Conservation (phyloP, 1,140 invertebrate genomes). For the Drosophila nigromelanica region DNA sequence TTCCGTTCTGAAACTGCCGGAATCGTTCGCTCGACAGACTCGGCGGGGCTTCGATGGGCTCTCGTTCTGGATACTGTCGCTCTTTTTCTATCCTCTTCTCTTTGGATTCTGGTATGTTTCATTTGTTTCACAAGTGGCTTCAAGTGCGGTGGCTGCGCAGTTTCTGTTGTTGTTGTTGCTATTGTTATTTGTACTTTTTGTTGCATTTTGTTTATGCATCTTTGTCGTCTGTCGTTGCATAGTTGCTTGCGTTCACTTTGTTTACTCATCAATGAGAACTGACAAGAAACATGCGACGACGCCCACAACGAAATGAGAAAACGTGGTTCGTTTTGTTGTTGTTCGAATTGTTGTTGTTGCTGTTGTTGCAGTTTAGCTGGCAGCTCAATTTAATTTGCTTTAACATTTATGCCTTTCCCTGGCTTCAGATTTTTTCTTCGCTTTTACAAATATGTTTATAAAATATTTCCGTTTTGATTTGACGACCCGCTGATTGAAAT, state of each 20-base stretch:
- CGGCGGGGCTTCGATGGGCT: not conserved
- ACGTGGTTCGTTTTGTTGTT: conserved; percentile 4
- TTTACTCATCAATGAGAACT: conserved; percentile 77
- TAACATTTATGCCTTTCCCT: conserved; percentile 45
- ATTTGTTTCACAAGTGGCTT: conserved; percentile 61
- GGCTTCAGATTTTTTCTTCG: conserved; percentile 14
- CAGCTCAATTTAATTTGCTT: conserved; percentile 77
- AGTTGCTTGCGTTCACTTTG: conserved; percentile 59
- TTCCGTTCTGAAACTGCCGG: conserved; percentile 50
- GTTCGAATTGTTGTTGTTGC: conserved; percentile 21
- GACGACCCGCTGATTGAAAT: conserved; percentile 71
- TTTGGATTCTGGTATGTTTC: conserved; percentile 65
- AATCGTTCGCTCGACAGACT: conserved; percentile 35
- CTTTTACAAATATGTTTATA: conserved; percentile 72
- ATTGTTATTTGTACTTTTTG: conserved; percentile 61
- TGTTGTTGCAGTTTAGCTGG: conserved; percentile 32
- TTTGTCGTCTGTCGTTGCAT: conserved; percentile 66
- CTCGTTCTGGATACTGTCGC: not conserved
- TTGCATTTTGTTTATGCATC: conserved; percentile 76
- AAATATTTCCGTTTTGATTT: conserved; percentile 78
- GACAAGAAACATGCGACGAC: conserved; percentile 77
- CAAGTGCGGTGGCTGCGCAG: conserved; percentile 37
- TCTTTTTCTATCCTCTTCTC: not conserved
- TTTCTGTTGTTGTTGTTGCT: conserved; percentile 41
- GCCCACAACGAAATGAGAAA: conserved; percentile 28